Conservation (phyloP, 2,797 vertebrate genomes). For the Mycteria americana region DNA sequence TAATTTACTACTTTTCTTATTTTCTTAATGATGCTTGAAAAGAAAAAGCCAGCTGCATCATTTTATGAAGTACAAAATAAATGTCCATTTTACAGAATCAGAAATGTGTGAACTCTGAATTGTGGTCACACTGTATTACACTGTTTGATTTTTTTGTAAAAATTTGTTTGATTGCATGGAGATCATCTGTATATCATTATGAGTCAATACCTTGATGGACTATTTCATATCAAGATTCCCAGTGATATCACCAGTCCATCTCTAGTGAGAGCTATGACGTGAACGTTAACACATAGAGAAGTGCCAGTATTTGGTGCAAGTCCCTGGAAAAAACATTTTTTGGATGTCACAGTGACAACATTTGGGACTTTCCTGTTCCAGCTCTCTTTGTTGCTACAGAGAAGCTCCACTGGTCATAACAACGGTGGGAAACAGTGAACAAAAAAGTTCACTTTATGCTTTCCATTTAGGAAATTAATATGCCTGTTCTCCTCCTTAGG, state of each 20-base stretch:
- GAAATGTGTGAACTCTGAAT: background rate
- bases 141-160: background rate
- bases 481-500: background rate
- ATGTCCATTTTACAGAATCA: background rate
- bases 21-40: background rate
- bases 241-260: background rate
- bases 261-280: background rate
- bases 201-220: background rate
- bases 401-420: background rate
- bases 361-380: background rate
- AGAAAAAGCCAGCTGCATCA: background rate
- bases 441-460: background rate
- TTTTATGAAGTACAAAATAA: background rate
- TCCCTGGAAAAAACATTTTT: background rate
- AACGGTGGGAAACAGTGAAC: background rate
- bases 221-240: background rate
- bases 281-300: background rate
- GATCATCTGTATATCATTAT: background rate
- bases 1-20: background rate
- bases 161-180: background rate
- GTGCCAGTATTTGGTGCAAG: background rate
- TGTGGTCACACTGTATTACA: background rate
- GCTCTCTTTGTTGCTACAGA: background rate
- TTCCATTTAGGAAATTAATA: background rate
- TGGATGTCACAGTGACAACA: background rate